These are phyloP conservation scores for Periophthalmus magnuspinnatus DNA, from an alignment of 2,797 vertebrate genomes.

Conservation along the genomic window DNA sequence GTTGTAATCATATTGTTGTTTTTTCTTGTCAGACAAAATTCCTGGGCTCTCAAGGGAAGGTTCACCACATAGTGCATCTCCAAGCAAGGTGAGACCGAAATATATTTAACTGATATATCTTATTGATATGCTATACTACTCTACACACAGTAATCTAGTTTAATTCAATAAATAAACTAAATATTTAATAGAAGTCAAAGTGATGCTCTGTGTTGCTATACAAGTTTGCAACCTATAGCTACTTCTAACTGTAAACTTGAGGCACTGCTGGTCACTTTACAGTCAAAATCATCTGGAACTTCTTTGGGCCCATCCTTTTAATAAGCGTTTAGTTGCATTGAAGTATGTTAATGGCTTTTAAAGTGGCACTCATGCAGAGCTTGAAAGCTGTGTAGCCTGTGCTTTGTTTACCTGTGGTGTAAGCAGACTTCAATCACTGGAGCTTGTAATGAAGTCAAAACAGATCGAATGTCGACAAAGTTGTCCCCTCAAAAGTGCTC, in stretches of 20 bases:
- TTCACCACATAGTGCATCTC: conserved; percentile 87
- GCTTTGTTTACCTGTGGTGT: conserved; percentile 69
- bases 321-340: conserved; percentile 57
- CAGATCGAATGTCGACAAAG: conserved; percentile 33
- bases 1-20: neutral
- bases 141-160: no score
- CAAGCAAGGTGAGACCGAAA: conserved; percentile 82
- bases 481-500: conserved; percentile 17
- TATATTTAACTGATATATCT: no score
- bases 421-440: conserved; percentile 67
- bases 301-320: conserved; percentile 61
- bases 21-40: conserved; percentile 81
- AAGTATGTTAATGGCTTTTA: conserved; percentile 74
- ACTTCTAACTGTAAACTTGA: neutral
- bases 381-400: conserved; percentile 56
- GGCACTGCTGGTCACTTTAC: conserved; percentile 33
- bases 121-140: no score
- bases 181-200: neutral
- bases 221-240: neutral
- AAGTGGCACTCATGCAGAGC: conserved; percentile 63
- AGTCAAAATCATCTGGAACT: conserved; percentile 67
- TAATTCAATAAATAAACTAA: neutral
- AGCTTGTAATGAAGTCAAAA: conserved; percentile 28
- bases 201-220: neutral
- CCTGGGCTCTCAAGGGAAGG: conserved; percentile 85